phyloP scores from a whole-genome alignment of 2,888 invertebrate genomes.

The Macrosoma leucophasiata region DNA sequence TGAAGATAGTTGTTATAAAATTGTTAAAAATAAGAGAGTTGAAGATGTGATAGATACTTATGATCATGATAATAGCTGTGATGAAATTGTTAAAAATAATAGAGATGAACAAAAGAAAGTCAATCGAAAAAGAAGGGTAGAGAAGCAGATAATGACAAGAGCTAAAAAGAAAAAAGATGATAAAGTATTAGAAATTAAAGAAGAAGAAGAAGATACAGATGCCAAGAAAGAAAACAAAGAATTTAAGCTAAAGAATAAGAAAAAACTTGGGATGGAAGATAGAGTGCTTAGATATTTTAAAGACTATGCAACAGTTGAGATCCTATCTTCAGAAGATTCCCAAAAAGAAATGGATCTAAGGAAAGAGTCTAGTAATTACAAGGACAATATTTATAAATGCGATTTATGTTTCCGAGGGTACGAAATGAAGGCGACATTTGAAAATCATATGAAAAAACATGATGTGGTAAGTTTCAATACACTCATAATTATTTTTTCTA shows the following conservation, averaged over 20 bases:
- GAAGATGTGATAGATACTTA: too few relatives aligned
- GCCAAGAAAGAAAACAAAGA: constrained; percentile 2
- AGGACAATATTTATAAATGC: constrained; percentile 35
- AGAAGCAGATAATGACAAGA: too few relatives aligned
- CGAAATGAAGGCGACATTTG: constrained; percentile 31
- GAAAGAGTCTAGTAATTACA: constrained; percentile 39
- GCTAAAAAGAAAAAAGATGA: too few relatives aligned
- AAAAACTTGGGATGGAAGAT: constrained; percentile 9
- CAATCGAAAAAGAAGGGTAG: too few relatives aligned
- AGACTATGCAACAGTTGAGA: constrained; percentile 33
- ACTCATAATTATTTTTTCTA: too few relatives aligned
- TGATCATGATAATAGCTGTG: too few relatives aligned
- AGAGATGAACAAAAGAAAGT: too few relatives aligned
- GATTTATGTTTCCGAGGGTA: constrained; percentile 38
- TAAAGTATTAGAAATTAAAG: too few relatives aligned
- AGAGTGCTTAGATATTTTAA: constrained; percentile 28
- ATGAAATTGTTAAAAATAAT: too few relatives aligned
- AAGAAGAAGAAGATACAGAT: too few relatives aligned
- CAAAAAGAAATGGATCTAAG: constrained; percentile 34
- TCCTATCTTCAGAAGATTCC: constrained; percentile 35
- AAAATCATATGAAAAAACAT: constrained; percentile 40
- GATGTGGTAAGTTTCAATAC: constrained; percentile 29
- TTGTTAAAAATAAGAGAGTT: too few relatives aligned
- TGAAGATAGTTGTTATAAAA: too few relatives aligned
- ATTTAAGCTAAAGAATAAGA: constrained; percentile 3